Conservation (phyloP, 2,888 invertebrate species). For the Drymonia ruficornis region DNA sequence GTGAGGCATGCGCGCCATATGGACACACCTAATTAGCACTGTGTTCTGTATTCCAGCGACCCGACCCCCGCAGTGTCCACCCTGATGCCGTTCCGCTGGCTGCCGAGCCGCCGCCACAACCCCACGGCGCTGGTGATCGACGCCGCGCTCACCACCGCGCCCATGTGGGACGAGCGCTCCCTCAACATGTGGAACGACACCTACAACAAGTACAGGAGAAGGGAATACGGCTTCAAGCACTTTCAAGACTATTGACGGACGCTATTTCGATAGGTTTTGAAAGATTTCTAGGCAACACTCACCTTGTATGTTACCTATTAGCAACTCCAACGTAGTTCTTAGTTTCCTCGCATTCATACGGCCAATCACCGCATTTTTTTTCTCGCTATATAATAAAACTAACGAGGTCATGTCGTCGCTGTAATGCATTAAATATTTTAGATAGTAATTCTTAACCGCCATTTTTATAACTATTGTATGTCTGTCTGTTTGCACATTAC, state of each 20-base stretch:
- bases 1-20: no score
- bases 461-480: no score
- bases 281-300: neutral
- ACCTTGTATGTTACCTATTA: neutral
- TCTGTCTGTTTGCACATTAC: no score
- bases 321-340: no score
- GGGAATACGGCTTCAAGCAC: slow-evolving; percentile 46
- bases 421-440: no score
- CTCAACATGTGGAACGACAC: slow-evolving; percentile 71
- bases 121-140: slow-evolving; percentile 70
- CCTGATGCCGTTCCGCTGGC: slow-evolving; percentile 67
- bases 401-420: no score
- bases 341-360: no score
- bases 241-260: slow-evolving; percentile 12
- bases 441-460: no score
- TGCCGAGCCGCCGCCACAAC: slow-evolving; percentile 61
- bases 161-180: slow-evolving; percentile 61
- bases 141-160: slow-evolving; percentile 54
- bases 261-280: no score
- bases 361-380: no score
- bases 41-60: slow-evolving; percentile 55
- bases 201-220: slow-evolving; percentile 65
- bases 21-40: no score
- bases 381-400: no score
- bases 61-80: slow-evolving; percentile 64